Base-by-base conservation (phyloP, 2,888 invertebrate genomes). In the Pristionchus japonicus region DNA sequence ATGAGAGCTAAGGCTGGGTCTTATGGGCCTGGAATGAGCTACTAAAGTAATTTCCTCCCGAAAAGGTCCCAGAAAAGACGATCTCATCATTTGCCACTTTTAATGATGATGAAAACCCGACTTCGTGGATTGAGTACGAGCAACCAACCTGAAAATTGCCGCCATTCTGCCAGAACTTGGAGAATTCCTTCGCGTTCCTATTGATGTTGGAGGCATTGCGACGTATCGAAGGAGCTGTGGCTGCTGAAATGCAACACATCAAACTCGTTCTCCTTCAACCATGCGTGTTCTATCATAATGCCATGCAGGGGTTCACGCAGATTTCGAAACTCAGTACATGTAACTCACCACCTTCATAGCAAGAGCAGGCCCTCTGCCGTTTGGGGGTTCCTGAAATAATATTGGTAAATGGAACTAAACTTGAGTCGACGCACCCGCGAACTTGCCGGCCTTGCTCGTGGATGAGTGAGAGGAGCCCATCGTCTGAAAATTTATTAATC, bases 121-220 rank as follows among this genome's bases (percentile, higher is more conserved):
- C n/a, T n/a, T n/a, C n/a, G n/a, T n/a, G n/a, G n/a, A n/a, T n/a
- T n/a, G n/a, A n/a, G n/a, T n/a, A n/a, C n/a, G n/a, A n/a, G n/a
- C 13, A 83, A 37, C 31, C 20, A 70, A 70, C 86, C 86, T 86
- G 86, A 17, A 86, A 49, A 23, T 86, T 86, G 43, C 86, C 86
- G 0, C 86, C 86, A 15, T 52, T 31, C 70, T 49, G 86, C 86
- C 86, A 86, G 86, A 86, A 86, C 27, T 70, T 67, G 70, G 86
- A 86, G 86, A 86, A 86, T 34, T 86, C 86, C 49, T 70, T 86
- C 37, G 86, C 86, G 49, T 86, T 86, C 20, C 86, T 43, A 70
- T 86, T 86, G 34, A 86, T 43, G 49, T 86, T 86, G 17, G 86
- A 86, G 70, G 49, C 49, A 37, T 86, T 86, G 20, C 86, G 70